phyloP scores from a whole-genome alignment of 35 echinoderm and acorn worm species.

The Amphiura filiformis region DNA sequence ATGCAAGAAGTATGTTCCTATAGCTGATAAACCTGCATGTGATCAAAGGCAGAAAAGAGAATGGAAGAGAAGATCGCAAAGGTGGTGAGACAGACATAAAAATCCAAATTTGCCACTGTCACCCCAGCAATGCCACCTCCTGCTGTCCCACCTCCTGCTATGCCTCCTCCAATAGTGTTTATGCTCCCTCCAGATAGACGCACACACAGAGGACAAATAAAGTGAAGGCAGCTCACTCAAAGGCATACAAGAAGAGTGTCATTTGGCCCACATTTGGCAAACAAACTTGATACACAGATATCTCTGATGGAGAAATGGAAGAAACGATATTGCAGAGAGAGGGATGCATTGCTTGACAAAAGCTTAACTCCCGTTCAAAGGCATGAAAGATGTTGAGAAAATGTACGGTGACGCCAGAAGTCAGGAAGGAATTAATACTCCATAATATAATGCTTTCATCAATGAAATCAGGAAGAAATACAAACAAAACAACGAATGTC shows the following conservation, averaged over 20 bases:
- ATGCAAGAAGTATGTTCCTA: background rate
- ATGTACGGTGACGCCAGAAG: background rate
- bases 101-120: too few species aligned
- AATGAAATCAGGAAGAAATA: background rate
- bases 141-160: background rate
- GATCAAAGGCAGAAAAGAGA: background rate
- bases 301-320: background rate
- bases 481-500: background rate
- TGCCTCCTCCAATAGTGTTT: background rate
- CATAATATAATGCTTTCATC: background rate
- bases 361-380: background rate
- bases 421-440: background rate
- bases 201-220: background rate
- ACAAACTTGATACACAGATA: background rate
- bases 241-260: background rate
- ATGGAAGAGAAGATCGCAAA: background rate
- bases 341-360: background rate
- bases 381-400: background rate
- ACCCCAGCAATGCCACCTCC: background rate
- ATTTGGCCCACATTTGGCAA: too few species aligned
- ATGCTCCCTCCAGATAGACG: background rate
- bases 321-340: background rate
- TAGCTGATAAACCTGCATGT: background rate
- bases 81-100: background rate
- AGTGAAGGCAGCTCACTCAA: background rate